Evolutionary conservation across 1,140 invertebrate species (phyloP).

Genomic region (Diuraphis noxia): DNA sequence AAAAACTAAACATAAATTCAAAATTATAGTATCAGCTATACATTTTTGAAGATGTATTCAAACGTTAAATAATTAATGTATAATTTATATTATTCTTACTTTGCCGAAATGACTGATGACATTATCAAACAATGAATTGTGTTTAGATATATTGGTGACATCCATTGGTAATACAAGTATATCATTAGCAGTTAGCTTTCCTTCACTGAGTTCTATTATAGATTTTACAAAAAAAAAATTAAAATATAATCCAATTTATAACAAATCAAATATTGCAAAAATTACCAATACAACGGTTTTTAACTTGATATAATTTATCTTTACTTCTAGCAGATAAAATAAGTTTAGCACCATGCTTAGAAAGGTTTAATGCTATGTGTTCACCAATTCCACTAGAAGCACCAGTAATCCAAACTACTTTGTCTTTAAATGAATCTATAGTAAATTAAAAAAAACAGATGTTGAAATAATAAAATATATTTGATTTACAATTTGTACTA

Average conservation of each 20-base stretch:
- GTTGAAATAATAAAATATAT: background rate
- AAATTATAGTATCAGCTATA: background rate
- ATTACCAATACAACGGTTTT: conserved; percentile 70
- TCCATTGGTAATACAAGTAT: conserved; percentile 75
- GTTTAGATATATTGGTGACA: conserved; percentile 67
- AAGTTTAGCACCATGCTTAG: conserved; percentile 72
- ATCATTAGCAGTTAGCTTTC: conserved; percentile 63
- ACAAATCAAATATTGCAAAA: background rate
- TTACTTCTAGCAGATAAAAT: conserved; percentile 76
- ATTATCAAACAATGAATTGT: conserved; percentile 67
- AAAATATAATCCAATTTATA: conserved; percentile 49
- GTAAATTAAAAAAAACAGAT: background rate
- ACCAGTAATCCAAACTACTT: conserved; percentile 86
- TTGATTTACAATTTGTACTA: background rate
- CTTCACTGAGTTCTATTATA: conserved; percentile 26
- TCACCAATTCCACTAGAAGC: conserved; percentile 89
- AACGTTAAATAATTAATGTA: background rate
- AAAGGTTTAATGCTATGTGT: conserved; percentile 72
- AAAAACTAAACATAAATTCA: background rate
- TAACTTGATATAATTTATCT: conserved; percentile 75
- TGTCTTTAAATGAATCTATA: conserved; percentile 67
- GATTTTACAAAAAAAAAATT: background rate
- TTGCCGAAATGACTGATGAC: conserved; percentile 75
- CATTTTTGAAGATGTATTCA: background rate
- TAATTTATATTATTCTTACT: conserved; percentile 60